Conservation (phyloP, 2,888 invertebrate species). For the Troides oblongomaculatus region DNA sequence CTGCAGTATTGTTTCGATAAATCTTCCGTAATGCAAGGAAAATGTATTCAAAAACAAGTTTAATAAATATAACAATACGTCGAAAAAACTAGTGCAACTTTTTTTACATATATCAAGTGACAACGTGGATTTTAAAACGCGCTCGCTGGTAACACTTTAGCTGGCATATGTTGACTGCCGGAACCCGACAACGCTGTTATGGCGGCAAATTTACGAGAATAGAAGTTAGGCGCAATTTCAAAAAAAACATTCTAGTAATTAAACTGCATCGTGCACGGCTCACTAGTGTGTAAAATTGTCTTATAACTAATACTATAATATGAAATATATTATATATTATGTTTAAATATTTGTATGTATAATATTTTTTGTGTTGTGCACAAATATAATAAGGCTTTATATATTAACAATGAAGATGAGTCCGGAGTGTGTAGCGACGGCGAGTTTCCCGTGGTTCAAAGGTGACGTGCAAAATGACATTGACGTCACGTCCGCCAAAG, state of each 20-base stretch:
- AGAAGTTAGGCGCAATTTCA: no score
- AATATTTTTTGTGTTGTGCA: not conserved
- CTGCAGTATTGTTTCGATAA: not conserved
- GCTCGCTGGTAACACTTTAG: no score
- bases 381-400: slow-evolving; percentile 31
- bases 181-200: no score
- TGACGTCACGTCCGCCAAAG: slow-evolving; percentile 55
- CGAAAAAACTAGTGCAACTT: no score
- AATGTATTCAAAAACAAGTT: not conserved
- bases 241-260: no score
- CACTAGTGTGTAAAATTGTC: not conserved
- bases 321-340: not conserved
- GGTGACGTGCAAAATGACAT: slow-evolving; percentile 58
- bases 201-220: no score
- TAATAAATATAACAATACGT: no score
- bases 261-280: no score
- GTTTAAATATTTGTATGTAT: not conserved
- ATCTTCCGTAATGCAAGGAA: not conserved
- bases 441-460: slow-evolving; percentile 50
- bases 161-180: no score
- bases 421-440: slow-evolving; percentile 62
- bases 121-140: no score
- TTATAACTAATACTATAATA: not conserved
- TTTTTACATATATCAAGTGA: no score
- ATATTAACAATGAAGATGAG: slow-evolving; percentile 53